Base-by-base conservation (phyloP, 2,888 invertebrate species). In the Galerucella pusilla region DNA sequence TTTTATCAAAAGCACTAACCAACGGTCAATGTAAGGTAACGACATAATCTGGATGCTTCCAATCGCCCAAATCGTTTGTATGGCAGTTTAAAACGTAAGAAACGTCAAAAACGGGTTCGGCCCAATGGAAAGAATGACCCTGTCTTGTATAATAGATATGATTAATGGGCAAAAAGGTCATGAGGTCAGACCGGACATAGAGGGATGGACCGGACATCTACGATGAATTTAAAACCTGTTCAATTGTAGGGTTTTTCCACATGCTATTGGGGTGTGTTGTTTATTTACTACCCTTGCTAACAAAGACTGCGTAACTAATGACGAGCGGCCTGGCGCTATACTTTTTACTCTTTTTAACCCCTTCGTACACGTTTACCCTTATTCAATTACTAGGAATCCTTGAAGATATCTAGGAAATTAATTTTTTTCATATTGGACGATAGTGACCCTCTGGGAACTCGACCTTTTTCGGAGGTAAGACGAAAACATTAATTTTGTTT, bases 111-210 rank as follows among this genome's bases (percentile, higher is more conserved):
- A 70, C 67, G 20, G 46, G 45, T 20, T 46, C 80, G 81, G 83
- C 73, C 83, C 80, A 83, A 83, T 83, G 78, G 80, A 78, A 76
- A 77, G 80, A 82, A 80, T 85, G 86, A 86, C 87, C 87, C 84
- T 81, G 82, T 80, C 83, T 80, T 79, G 81, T 85, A 84, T 87
- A 87, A 87, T 86, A 87, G 87, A 87, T 87, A 87, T 88, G 88
- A 88, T 88, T 88, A 88, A 88, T 88, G 87, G 87, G 86, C 86
- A 86, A 83, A 81, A 83, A 85, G 88, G 87, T 87, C 86, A 83
- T 78, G 83, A 85, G 88, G 87, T 88, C 87, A 86, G 84, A 84
- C 85, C 86, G 87, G 87, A 86, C 86, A 86, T 86, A 84, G 82
- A 86, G 86, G 87, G 87, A 86, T 86, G 85, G 81, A 85, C 85